Evolutionary conservation across 1,140 invertebrate species (phyloP).

Genomic region (Chlorops oryzae): DNA sequence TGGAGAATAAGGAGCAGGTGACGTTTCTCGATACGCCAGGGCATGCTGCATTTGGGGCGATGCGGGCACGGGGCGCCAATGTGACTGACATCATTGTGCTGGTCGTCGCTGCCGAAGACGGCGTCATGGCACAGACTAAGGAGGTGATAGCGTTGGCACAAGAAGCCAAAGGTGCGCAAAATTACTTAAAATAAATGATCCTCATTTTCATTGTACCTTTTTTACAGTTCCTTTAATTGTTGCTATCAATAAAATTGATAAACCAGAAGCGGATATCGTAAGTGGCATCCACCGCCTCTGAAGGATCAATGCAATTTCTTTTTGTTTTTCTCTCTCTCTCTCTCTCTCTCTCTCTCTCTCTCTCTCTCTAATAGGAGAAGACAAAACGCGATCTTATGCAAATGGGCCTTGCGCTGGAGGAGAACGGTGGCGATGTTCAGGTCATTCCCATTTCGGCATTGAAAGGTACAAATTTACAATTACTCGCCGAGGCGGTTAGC

Average conservation of each 20-base stretch:
- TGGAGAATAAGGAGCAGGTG: slow-evolving; percentile 66
- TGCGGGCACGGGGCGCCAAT: slow-evolving; percentile 85
- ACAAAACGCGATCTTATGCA: slow-evolving; percentile 69
- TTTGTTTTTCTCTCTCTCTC: neutral
- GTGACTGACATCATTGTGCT: slow-evolving; percentile 93
- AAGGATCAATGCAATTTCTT: neutral
- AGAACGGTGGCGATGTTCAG: slow-evolving; percentile 87
- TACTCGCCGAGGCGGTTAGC: slow-evolving; percentile 77
- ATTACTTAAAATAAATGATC: no score
- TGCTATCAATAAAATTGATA: slow-evolving; percentile 99
- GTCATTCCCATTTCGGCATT: slow-evolving; percentile 88
- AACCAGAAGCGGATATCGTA: slow-evolving; percentile 78
- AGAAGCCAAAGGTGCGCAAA: slow-evolving; percentile 61
- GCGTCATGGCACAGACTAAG: slow-evolving; percentile 95
- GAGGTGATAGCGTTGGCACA: slow-evolving; percentile 74
- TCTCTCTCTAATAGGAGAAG: slow-evolving; percentile 56
- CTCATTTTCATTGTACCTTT: slow-evolving; percentile 22
- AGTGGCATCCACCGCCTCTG: slow-evolving; percentile 35
- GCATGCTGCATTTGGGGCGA: slow-evolving; percentile 90
- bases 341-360: no score
- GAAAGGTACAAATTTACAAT: slow-evolving; percentile 70
- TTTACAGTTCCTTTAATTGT: slow-evolving; percentile 88
- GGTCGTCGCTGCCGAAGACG: slow-evolving; percentile 98
- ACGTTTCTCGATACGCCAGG: slow-evolving; percentile 99
- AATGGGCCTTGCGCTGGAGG: slow-evolving; percentile 79